These are phyloP conservation scores for Melanotaenia parkinsoni DNA, from an alignment of 2,797 vertebrate species.

Conservation along the genomic window DNA sequence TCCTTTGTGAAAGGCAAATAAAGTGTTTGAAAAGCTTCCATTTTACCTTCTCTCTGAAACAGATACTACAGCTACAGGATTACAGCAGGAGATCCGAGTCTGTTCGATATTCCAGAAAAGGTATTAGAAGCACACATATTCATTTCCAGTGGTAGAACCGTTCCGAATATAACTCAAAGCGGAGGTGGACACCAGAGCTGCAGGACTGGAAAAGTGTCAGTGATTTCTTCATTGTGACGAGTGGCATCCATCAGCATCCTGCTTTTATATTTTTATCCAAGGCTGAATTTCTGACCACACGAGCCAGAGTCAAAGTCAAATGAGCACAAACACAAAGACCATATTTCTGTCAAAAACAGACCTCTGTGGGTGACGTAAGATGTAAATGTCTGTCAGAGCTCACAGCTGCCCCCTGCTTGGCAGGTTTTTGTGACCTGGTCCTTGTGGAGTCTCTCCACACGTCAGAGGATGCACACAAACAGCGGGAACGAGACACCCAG, in stretches of 20 bases:
- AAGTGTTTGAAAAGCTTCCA: slow-evolving; percentile 35
- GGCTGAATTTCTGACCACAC: slow-evolving; percentile 12
- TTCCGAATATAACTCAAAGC: background rate
- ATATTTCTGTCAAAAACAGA: slow-evolving; percentile 16
- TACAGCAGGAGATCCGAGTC: slow-evolving; percentile 24
- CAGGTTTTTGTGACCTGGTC: slow-evolving; percentile 14
- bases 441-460: slow-evolving; percentile 37
- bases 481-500: slow-evolving; percentile 29
- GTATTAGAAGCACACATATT: slow-evolving; percentile 14
- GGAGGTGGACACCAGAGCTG: slow-evolving; percentile 14
- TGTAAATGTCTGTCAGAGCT: slow-evolving; percentile 23
- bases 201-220: slow-evolving; percentile 8
- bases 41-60: slow-evolving; percentile 22
- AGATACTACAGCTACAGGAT: slow-evolving; percentile 16
- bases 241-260: background rate
- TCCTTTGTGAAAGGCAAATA: slow-evolving; percentile 56
- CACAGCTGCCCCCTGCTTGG: slow-evolving; percentile 10
- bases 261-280: slow-evolving; percentile 25
- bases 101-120: slow-evolving; percentile 17
- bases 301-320: slow-evolving; percentile 32
- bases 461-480: slow-evolving; percentile 51
- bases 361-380: slow-evolving; percentile 27
- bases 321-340: slow-evolving; percentile 12
- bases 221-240: slow-evolving; percentile 16
- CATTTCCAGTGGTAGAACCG: slow-evolving; percentile 19